phyloP scores from a whole-genome alignment of 2,113 vertebrate genomes.

The Dasyornis broadbenti region DNA sequence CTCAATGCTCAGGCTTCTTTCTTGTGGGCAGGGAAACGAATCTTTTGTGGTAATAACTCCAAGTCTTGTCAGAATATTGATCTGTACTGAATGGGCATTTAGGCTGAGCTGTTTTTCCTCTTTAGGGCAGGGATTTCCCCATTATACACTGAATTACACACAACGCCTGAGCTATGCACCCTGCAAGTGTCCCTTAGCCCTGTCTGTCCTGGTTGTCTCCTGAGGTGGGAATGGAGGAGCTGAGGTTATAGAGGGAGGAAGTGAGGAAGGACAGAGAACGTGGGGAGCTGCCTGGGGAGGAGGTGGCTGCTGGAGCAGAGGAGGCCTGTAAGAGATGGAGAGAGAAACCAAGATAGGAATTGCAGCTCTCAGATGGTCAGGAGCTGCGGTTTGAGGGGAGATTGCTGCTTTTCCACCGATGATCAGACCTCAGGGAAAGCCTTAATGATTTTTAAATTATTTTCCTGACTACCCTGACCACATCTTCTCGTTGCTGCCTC shows the following conservation, averaged over 20 bases:
- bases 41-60: too few relatives aligned
- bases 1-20: not conserved
- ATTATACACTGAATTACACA: not conserved
- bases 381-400: not conserved
- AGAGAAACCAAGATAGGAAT: not conserved
- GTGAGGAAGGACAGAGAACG: not conserved
- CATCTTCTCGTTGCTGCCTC: not conserved
- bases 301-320: not conserved
- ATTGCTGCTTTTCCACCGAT: not conserved
- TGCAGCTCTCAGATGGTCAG: accelerated
- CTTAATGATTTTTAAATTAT: not conserved
- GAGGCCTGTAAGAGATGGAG: not conserved
- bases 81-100: accelerated
- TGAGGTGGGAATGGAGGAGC: not conserved
- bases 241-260: not conserved
- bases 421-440: not conserved
- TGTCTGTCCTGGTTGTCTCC: not conserved
- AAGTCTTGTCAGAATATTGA: not conserved
- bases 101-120: not conserved
- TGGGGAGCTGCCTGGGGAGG: not conserved
- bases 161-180: not conserved
- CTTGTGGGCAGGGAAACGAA: not conserved
- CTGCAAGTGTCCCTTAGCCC: not conserved
- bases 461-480: not conserved
- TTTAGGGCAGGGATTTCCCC: not conserved